Evolutionary conservation across 2,113 vertebrate genomes (phyloP), one percentile per base, ranked within the genome.

Genomic region (Pseudonaja textilis): DNA sequence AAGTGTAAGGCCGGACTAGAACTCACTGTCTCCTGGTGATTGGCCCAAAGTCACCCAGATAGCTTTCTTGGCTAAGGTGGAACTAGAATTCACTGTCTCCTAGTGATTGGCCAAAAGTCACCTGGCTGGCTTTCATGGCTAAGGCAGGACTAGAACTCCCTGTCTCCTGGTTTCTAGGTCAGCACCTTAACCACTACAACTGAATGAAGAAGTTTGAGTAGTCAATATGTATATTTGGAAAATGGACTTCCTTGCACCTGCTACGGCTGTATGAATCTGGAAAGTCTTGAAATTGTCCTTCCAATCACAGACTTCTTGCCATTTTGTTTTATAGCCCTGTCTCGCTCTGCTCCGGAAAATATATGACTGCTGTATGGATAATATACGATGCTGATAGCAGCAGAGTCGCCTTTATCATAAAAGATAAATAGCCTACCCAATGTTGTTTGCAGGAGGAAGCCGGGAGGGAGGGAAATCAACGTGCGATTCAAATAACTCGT

Each of bases 351-450:
- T 39, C 69, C 39, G 69, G 69, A 81, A 81, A 81, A 81, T 81
- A 81, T 81, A 81, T 81, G 39, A 18, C 69, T 81, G n/a, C 81
- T 59, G 26, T 47, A 52, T n/a, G 29, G 81, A 25, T 45, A 86
- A 91, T 91, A 85, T 47, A 91, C 26, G 50, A 85, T 56, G 34
- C 56, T 85, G 74, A 25, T 57, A 14, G 34, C 26, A 55, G 52
- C 23, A 85, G 52, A 61, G 52, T 56, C 39, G 54, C 69, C 34
- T 56, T 90, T 57, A 42, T 47, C 81, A 59, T 34, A 57, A 29
- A 86, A 86, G 90, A 91, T 57, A 25, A 91, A 91, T 86, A 86
- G 90, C 90, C 56, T 57, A 8, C 16, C 54, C 54, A 47, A 45
- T n/a, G 20, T 47, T 47, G 25, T 47, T 86, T n/a, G 25, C 57